phyloP scores from a whole-genome alignment of 2,888 invertebrate species.

The Eupsilia transversa region DNA sequence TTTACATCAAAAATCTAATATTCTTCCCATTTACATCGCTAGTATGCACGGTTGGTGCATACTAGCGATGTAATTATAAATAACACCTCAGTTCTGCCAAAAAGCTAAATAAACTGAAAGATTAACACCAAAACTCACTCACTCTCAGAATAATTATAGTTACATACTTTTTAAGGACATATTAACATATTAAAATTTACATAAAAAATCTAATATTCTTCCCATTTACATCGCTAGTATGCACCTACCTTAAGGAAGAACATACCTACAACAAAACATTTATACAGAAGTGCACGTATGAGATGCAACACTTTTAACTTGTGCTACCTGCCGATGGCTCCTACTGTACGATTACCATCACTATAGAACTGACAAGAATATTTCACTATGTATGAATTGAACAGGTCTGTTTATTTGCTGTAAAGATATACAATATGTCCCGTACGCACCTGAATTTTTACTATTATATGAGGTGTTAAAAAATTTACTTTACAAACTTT shows the following conservation, averaged over 20 bases:
- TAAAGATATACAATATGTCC: too few relatives aligned
- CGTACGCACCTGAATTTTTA: too few relatives aligned
- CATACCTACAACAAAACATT: not conserved
- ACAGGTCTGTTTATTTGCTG: not conserved
- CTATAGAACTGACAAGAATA: not conserved
- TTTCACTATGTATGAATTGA: not conserved
- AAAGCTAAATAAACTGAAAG: not conserved
- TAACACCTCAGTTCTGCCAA: not conserved
- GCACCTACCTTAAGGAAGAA: not conserved
- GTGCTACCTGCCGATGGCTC: conserved; percentile 51
- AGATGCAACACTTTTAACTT: conserved; percentile 55
- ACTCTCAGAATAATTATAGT: not conserved
- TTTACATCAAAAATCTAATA: not conserved
- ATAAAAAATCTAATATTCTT: not conserved
- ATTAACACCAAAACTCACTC: too few relatives aligned
- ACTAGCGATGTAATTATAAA: too few relatives aligned
- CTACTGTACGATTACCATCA: conserved; percentile 6
- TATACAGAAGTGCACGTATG: conserved; percentile 47
- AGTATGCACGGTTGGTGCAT: too few relatives aligned
- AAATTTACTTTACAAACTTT: too few relatives aligned
- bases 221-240: conserved; percentile 6
- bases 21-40: not conserved
- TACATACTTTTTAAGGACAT: not conserved
- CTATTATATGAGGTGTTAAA: too few relatives aligned
- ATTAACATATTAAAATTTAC: not conserved